Base-by-base conservation (phyloP, 2,797 vertebrate genomes). In the Astyanax mexicanus region DNA sequence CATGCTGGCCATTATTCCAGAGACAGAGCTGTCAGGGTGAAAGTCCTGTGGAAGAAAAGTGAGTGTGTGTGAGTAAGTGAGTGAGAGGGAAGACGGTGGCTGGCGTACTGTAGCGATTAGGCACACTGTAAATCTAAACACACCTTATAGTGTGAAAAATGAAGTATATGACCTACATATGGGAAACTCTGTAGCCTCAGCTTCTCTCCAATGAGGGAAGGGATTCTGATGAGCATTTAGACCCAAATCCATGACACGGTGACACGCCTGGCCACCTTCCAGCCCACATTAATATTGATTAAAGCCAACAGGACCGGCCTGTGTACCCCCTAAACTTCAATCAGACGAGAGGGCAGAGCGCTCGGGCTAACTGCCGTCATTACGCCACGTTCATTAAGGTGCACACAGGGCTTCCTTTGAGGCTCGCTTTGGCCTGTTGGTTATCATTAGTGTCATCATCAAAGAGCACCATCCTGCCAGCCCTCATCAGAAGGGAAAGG, bases 361-460 rank as follows among this genome's bases (percentile, higher is more conserved):
- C 75, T 65, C 54, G 49, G 38, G 72, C 64, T 83, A 64, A 77
- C 69, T 83, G 75, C 72, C 42, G 61, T 77, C 73, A 80, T 78
- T 83, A 80, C 17, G 7, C 6, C 13, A 25, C 38, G 65, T 78
- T 73, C 78, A 77, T 78, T 69, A 69, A 79, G 72, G 65, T 62
- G 71, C 51, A 78, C 72, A 78, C 57, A 81, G 67, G 68, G 69
- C 73, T 82, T 47, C 58, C 77, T 82, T 68, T 79, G 78, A 80
- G 72, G 66, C 69, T 65, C 49, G 62, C 62, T 62, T 67, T 67
- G 40, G 74, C 61, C 83, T 83, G 89, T 88, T 89, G 84, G 80
- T 90, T 88, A 87, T 91, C 88, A 89, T 93, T 91, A 91, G 82
- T 86, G 88, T 91, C 86, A 88, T 78, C 11, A 81, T 81, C 82